Base-by-base conservation (phyloP, 2,888 invertebrate genomes). In the Tenthredo notha region DNA sequence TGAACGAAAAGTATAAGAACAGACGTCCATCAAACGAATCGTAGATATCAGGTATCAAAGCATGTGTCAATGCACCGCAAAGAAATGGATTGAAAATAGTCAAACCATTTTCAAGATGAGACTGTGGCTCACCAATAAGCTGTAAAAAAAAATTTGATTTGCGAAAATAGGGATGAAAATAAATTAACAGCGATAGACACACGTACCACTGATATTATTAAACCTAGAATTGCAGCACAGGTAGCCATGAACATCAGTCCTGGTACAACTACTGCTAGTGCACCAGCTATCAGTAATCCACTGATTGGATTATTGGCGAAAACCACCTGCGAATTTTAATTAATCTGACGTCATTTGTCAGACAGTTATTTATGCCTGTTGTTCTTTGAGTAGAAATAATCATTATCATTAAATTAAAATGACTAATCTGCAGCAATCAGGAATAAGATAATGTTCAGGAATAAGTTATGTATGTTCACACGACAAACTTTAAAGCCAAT, bases 281-380 rank as follows among this genome's bases (percentile, higher is more conserved):
- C 92, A 43, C 92, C 86, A 40, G 92, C 89, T 86, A 94, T 92
- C 33, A 94, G 86, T 15, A 93, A 85, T 15, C 94, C 94, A 70
- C 93, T 93, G 84, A 94, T 87, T 10, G 94, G 94, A 89, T 94
- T 94, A 88, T 94, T 94, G 10, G 93, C 92, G 78, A 93, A 93
- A 9, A 91, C 90, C 12, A 92, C 92, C 94, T 94, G 89, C 58
- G 58, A 80, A 61, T 61, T 21, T 80, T 25, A 84, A 67, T 43
- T 61, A 12, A 40, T 61, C 37, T 10, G 58, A 37, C 37, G 40
- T 37, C 40, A 61, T 61, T 61, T 61, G 25, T 50, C 37, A 80
- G 37, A 18, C 37, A 40, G 25, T 77, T 43, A 43, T 40, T 43
- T 43, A 0, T 7, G 67, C 5, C 67, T 65, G 67, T 33, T 67